Evolutionary conservation across 2,888 invertebrate species (phyloP).

Genomic region (Halictus ligatus): DNA sequence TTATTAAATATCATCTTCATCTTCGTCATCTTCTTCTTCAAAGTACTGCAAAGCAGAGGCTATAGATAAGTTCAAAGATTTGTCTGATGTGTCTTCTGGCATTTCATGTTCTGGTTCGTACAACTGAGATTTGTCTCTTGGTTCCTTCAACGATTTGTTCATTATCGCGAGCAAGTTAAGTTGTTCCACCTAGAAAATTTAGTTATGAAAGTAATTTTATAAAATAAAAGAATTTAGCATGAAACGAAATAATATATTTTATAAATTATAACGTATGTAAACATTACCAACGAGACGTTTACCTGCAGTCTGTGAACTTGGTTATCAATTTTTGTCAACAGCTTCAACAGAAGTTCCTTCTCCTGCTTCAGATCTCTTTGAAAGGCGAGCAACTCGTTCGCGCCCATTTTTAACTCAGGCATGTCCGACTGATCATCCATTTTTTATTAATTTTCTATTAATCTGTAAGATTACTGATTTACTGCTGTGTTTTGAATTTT

Average conservation of each 20-base stretch:
- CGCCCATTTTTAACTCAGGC: constrained; percentile 7
- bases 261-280: neutral
- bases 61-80: constrained; percentile 58
- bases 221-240: neutral
- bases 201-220: neutral
- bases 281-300: constrained; percentile 17
- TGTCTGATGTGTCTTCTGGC: constrained; percentile 27
- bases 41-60: constrained; percentile 26
- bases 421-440: constrained; percentile 5
- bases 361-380: constrained; percentile 75
- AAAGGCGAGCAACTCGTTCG: constrained; percentile 69
- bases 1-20: constrained; percentile 54
- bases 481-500: neutral
- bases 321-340: constrained; percentile 75
- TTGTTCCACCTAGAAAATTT: constrained; percentile 76
- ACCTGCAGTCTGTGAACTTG: constrained; percentile 80
- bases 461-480: neutral
- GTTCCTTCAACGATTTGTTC: constrained; percentile 43
- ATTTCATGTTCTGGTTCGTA: neutral
- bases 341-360: constrained; percentile 71
- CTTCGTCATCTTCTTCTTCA: constrained; percentile 69
- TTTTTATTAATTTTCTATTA: neutral
- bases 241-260: neutral
- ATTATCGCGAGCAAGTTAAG: constrained; percentile 75
- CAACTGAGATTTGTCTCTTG: neutral